Percentiles rank a stretch among this genome's conserved stretches.
These are phyloP conservation scores for Rotaria socialis DNA, from an alignment of 2,888 invertebrate genomes.

Conservation along the genomic window DNA sequence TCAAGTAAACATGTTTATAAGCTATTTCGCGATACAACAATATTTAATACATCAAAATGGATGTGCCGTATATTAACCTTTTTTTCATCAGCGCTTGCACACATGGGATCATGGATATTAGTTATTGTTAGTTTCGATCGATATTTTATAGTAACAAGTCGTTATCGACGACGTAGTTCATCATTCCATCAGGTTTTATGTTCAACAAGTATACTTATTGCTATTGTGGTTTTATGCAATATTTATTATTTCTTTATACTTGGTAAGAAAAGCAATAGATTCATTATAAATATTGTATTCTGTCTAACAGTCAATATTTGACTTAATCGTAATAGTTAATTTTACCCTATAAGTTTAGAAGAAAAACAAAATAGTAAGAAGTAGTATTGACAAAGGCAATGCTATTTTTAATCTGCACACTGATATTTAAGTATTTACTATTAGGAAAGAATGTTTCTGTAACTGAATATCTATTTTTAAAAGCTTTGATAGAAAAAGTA, in stretches of 20 bases:
- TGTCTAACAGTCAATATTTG: too few species aligned
- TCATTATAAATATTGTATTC: too few species aligned
- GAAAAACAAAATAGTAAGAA: too few species aligned
- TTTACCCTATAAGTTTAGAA: too few species aligned
- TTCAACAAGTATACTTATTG: slow-evolving; percentile 6
- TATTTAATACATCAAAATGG: slow-evolving; percentile 25
- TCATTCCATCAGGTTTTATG: background rate
- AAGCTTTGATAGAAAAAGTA: too few species aligned
- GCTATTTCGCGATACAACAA: background rate
- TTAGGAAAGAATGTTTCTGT: too few species aligned
- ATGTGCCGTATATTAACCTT: background rate
- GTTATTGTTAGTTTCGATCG: slow-evolving; percentile 31
- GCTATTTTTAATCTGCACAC: too few species aligned
- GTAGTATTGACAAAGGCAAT: too few species aligned
- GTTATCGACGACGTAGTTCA: slow-evolving; percentile 7
- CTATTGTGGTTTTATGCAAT: background rate
- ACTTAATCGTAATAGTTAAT: too few species aligned
- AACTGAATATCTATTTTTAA: too few species aligned
- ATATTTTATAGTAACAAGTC: slow-evolving; percentile 25
- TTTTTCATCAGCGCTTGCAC: slow-evolving; percentile 5
- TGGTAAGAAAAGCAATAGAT: background rate
- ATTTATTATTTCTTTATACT: slow-evolving; percentile 26
- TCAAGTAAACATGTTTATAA: background rate
- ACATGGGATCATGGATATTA: slow-evolving; percentile 4
- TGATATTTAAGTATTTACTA: too few species aligned